Evolutionary conservation across 2,113 vertebrate genomes (phyloP).

Genomic region (Trachemys scripta): DNA sequence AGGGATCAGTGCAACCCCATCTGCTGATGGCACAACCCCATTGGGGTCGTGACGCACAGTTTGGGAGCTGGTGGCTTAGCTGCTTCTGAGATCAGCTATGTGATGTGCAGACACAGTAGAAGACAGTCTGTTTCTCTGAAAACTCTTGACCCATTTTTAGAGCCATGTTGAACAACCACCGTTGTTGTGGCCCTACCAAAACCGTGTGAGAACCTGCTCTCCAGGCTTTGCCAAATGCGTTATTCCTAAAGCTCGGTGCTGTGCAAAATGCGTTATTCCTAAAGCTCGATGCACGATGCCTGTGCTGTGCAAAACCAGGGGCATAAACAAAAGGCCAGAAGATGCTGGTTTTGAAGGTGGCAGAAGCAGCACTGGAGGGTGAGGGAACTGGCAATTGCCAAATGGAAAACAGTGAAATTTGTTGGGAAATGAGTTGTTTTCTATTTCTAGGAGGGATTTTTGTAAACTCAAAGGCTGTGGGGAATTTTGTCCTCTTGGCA

Average conservation of each 20-base stretch:
- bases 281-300: rapidly evolving
- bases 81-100: not conserved
- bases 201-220: rapidly evolving
- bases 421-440: not conserved
- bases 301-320: not conserved
- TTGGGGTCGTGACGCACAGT: no score
- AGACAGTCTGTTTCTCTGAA: not conserved
- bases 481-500: not conserved
- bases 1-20: not conserved
- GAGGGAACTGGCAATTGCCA: not conserved
- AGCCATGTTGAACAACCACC: not conserved
- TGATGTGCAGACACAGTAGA: rapidly evolving
- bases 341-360: conserved; percentile 34
- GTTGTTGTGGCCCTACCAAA: not conserved
- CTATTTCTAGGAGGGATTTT: not conserved
- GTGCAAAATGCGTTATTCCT: rapidly evolving
- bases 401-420: not conserved
- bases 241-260: rapidly evolving
- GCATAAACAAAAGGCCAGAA: not conserved
- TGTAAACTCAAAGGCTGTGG: not conserved
- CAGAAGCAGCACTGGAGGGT: not conserved
- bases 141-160: not conserved
- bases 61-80: not conserved
- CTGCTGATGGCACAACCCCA: not conserved
- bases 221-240: rapidly evolving